These are phyloP conservation scores for Periphyllus acericola DNA, from an alignment of 2,888 invertebrate genomes.

Conservation along the genomic window DNA sequence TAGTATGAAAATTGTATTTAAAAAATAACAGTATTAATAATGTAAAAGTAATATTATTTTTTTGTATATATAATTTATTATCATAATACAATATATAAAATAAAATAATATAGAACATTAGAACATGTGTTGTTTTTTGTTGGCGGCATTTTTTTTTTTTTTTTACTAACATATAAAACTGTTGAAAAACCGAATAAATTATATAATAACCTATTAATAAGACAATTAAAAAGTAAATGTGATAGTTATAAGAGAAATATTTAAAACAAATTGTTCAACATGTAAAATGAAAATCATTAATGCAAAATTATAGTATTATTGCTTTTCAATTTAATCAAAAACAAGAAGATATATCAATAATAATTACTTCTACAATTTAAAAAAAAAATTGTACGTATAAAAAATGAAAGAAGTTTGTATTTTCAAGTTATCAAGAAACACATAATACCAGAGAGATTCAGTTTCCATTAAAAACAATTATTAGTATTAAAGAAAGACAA, in stretches of 20 bases:
- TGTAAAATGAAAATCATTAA: constrained; percentile 34
- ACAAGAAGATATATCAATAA: neutral
- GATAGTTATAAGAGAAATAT: constrained; percentile 20
- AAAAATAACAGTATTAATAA: constrained; percentile 8
- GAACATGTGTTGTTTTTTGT: constrained; percentile 33
- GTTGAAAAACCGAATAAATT: constrained; percentile 32
- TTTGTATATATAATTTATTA: constrained; percentile 38
- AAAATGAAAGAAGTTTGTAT: constrained; percentile 44
- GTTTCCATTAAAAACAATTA: constrained; percentile 37
- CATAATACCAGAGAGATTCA: constrained; percentile 47
- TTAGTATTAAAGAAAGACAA: constrained; percentile 43
- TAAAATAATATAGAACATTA: constrained; percentile 39
- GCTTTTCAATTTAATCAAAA: constrained; percentile 35
- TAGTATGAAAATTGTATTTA: constrained; percentile 12
- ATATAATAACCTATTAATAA: constrained; percentile 6
- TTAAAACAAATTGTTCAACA: constrained; percentile 43
- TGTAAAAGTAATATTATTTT: constrained; percentile 4
- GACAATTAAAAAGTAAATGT: constrained; percentile 36
- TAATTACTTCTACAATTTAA: constrained; percentile 28
- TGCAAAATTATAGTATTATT: constrained; percentile 34
- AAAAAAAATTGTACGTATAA: constrained; percentile 51
- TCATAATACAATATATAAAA: constrained; percentile 38
- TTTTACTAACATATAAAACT: constrained; percentile 43
- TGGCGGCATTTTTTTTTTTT: neutral
- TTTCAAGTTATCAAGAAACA: constrained; percentile 17